Evolutionary conservation across 2,113 vertebrate genomes (phyloP), one percentile per base, ranked within the genome.

Genomic region (Gymnorhina tibicen): DNA sequence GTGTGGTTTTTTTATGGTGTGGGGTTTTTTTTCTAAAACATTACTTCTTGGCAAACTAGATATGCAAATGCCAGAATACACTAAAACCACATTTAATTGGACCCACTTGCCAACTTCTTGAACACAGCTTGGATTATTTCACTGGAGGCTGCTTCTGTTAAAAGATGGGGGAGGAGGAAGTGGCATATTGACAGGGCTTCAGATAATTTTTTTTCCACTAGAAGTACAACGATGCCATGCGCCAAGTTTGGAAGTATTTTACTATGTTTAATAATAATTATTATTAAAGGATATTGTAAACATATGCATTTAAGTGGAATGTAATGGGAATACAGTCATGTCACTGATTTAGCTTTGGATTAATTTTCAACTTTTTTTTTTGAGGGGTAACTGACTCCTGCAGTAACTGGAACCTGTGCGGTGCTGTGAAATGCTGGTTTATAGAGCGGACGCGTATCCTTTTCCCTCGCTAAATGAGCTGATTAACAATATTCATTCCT

Each of bases 31-130:
- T 56, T 18, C 89, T 97, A 97, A 98, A 98, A 98, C 97, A 98
- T 98, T 98, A 98, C 97, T 98, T 98, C 97, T 98, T 98, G 98
- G 98, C 98, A 98, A 97, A 98, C 97, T 97, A 97, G 97, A 98
- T 97, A 98, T 98, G 98, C 98, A 98, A 98, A 98, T 98, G 97
- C 98, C 98, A 98, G 98, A 98, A 98, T 98, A 98, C 98, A 98
- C 98, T 98, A 98, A 98, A 98, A 98, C 98, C 98, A 98, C 98
- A 98, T 98, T 98, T 98, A 98, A 98, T 98, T 98, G 98, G 98
- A 97, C 98, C 98, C 97, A 98, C 98, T 98, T 98, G 98, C 98
- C 98, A 98, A 98, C 98, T 98, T 98, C 98, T 98, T 98, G 98
- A 98, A 98, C 98, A 98, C 98, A 98, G 98, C 98, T 98, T 98